Conservation (phyloP, 2,888 invertebrate genomes). For the Bunonema sp. region DNA sequence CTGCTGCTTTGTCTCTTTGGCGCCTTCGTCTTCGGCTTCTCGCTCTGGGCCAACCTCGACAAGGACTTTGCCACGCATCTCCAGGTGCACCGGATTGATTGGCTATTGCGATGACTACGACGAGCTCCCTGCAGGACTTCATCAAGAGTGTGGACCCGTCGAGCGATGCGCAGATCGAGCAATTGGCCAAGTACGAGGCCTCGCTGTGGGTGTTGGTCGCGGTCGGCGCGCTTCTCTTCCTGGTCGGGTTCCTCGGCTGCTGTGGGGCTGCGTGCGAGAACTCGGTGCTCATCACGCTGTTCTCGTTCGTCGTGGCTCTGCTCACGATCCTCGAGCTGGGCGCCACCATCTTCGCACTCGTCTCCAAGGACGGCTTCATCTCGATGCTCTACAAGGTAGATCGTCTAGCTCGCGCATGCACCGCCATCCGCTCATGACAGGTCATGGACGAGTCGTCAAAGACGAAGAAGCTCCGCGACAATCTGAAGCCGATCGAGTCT, state of each 20-base stretch:
- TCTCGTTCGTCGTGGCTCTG: slow-evolving; percentile 28
- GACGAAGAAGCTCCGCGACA: slow-evolving; percentile 12
- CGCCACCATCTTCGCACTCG: slow-evolving; percentile 25
- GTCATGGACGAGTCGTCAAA: slow-evolving; percentile 20
- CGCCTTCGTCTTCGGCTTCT: slow-evolving; percentile 31
- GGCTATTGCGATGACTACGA: slow-evolving; percentile 4
- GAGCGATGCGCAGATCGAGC: not conserved
- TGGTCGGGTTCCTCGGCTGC: slow-evolving; percentile 40
- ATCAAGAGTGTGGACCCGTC: not conserved
- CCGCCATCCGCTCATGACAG: slow-evolving; percentile 3
- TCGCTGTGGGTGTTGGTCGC: slow-evolving; percentile 39
- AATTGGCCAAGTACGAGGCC: slow-evolving; percentile 28
- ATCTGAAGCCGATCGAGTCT: slow-evolving; percentile 32
- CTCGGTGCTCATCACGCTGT: slow-evolving; percentile 26
- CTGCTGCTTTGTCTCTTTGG: slow-evolving; percentile 36
- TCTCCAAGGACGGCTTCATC: slow-evolving; percentile 25
- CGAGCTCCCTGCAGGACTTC: not conserved
- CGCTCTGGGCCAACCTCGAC: slow-evolving; percentile 41
- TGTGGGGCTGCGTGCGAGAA: slow-evolving; percentile 38
- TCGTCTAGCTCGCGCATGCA: not conserved
- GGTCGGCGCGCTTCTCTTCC: slow-evolving; percentile 31
- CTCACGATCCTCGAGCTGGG: slow-evolving; percentile 25
- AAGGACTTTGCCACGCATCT: slow-evolving; percentile 23
- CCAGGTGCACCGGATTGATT: slow-evolving; percentile 12
- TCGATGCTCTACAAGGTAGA: slow-evolving; percentile 16